These are phyloP conservation scores for Zapornia atra DNA, from an alignment of 2,113 vertebrate genomes.

Conservation along the genomic window DNA sequence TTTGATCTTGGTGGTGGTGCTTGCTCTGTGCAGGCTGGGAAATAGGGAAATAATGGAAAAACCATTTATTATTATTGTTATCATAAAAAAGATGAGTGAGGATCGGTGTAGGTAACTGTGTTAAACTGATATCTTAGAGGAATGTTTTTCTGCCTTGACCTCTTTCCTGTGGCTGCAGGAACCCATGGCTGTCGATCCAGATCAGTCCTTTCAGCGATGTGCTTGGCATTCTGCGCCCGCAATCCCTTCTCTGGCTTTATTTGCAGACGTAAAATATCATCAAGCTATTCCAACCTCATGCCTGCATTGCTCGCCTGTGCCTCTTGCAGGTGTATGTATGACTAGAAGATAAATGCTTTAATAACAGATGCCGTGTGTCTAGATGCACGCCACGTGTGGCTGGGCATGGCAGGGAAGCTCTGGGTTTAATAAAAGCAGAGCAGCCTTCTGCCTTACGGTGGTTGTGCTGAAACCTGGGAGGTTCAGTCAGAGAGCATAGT, in stretches of 20 bases:
- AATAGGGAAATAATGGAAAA: slow-evolving; percentile 9
- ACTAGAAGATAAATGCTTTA: slow-evolving; percentile 16
- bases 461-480: neutral
- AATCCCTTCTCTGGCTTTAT: neutral
- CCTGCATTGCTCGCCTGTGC: fast-evolving
- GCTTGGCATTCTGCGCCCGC: neutral
- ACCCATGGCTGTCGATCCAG: neutral
- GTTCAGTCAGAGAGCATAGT: neutral
- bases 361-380: neutral
- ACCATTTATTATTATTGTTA: slow-evolving; percentile 8
- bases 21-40: slow-evolving; percentile 8
- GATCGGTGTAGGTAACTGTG: neutral
- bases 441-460: neutral
- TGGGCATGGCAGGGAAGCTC: neutral
- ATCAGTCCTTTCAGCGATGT: neutral
- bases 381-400: neutral
- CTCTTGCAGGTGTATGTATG: neutral
- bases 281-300: neutral
- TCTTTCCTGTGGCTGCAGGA: neutral
- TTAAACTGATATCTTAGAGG: slow-evolving; percentile 9
- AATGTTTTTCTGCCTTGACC: neutral
- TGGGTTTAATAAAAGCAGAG: neutral
- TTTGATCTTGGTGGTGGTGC: slow-evolving; percentile 1
- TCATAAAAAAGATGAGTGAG: neutral
- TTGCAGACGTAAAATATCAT: neutral